Evolutionary conservation across 2,797 vertebrate genomes (phyloP).

Genomic region (Harpagifer antarcticus): DNA sequence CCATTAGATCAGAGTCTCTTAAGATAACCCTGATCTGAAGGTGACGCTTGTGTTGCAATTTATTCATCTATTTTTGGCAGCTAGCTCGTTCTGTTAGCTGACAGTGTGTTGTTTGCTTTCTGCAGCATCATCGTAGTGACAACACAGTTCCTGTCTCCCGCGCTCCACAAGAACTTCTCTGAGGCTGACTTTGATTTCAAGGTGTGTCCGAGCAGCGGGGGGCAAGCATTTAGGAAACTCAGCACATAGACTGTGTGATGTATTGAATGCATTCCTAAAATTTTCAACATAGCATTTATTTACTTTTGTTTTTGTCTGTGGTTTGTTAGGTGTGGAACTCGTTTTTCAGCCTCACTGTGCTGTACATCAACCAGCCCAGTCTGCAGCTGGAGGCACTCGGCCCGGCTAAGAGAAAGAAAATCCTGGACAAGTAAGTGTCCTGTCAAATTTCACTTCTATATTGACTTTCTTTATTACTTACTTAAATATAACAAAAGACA

Average conservation of each 20-base stretch:
- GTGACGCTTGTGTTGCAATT: conserved; percentile 63
- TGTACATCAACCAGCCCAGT: conserved; percentile 99
- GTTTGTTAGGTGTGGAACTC: conserved; percentile 96
- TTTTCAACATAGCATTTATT: neutral
- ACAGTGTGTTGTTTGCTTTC: conserved; percentile 70
- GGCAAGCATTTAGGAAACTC: neutral
- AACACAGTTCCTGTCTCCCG: conserved; percentile 96
- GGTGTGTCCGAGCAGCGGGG: conserved; percentile 78
- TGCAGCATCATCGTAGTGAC: conserved; percentile 98
- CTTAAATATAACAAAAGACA: too few relatives aligned
- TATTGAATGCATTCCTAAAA: conserved; percentile 3
- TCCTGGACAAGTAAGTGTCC: conserved; percentile 91
- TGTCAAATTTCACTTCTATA: too few relatives aligned
- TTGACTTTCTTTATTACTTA: too few relatives aligned
- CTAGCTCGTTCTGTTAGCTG: conserved; percentile 58
- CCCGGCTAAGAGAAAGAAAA: conserved; percentile 94
- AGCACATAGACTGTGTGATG: neutral
- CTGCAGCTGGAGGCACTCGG: conserved; percentile 94
- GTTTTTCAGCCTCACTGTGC: conserved; percentile 96
- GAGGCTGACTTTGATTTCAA: conserved; percentile 99
- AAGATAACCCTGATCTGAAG: conserved; percentile 64
- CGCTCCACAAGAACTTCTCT: conserved; percentile 98
- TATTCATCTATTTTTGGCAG: conserved; percentile 70
- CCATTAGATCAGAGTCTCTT: conserved; percentile 65
- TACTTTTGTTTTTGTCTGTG: conserved; percentile 1